phyloP scores from a whole-genome alignment of 1,140 invertebrate species.

The Hycleus cichorii region DNA sequence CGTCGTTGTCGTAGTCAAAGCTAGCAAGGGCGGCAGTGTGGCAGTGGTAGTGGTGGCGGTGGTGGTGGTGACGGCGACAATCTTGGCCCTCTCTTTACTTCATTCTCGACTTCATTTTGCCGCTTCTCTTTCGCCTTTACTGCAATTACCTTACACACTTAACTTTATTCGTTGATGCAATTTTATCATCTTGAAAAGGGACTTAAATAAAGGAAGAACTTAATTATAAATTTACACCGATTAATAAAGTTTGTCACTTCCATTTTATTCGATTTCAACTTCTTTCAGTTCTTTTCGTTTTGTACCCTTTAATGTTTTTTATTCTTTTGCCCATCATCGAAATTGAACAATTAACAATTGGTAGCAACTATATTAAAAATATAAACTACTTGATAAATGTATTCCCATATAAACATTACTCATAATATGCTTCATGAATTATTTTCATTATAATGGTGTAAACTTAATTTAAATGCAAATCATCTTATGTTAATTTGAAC shows the following conservation, averaged over 20 bases:
- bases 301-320: neutral
- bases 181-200: constrained; percentile 9
- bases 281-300: neutral
- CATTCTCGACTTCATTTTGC: constrained; percentile 1
- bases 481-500: constrained; percentile 41
- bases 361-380: too few relatives aligned
- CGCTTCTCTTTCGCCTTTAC: constrained; percentile 4
- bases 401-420: constrained; percentile 30
- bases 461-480: constrained; percentile 44
- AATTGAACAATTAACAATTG: too few relatives aligned
- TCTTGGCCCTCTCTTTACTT: neutral
- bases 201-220: constrained; percentile 9
- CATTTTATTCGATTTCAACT: neutral
- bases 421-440: constrained; percentile 34
- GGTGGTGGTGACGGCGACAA: neutral
- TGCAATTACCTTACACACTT: constrained; percentile 19
- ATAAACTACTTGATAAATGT: constrained; percentile 24
- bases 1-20: neutral
- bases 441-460: constrained; percentile 41
- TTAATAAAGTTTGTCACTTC: constrained; percentile 3
- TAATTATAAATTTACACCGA: constrained; percentile 7
- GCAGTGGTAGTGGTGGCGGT: neutral
- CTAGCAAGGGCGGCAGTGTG: neutral
- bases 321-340: neutral
- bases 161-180: constrained; percentile 19